phyloP scores from a whole-genome alignment of 2,797 vertebrate genomes.

The Sphaeramia orbicularis region DNA sequence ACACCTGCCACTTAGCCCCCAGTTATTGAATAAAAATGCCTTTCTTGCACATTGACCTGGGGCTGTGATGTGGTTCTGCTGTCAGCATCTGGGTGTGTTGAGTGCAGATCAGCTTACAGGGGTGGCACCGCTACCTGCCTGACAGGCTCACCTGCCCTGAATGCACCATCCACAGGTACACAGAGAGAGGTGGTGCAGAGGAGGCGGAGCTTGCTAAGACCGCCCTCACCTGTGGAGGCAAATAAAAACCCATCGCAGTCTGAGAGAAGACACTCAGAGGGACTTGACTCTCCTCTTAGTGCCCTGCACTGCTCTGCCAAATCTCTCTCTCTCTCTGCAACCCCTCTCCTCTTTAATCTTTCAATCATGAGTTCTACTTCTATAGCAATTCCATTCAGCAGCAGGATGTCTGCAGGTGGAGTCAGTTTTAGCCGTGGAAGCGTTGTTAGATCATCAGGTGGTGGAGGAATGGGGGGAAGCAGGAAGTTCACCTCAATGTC shows the following conservation, averaged over 20 bases:
- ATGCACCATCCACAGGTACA: slow-evolving; percentile 48
- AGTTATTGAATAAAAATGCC: slow-evolving; percentile 19
- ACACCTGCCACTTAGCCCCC: slow-evolving; percentile 15
- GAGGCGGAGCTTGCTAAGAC: slow-evolving; percentile 53
- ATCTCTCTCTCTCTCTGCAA: slow-evolving; percentile 64
- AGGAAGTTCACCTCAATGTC: no score
- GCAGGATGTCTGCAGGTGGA: not conserved
- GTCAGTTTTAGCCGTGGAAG: not conserved
- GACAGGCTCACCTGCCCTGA: slow-evolving; percentile 58
- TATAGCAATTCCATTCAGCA: not conserved
- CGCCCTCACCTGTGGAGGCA: slow-evolving; percentile 49
- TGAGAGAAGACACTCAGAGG: slow-evolving; percentile 81
- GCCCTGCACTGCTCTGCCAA: slow-evolving; percentile 71
- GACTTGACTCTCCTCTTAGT: slow-evolving; percentile 83
- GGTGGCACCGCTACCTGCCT: slow-evolving; percentile 59
- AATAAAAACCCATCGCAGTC: slow-evolving; percentile 69
- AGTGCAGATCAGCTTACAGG: slow-evolving; percentile 49
- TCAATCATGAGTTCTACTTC: slow-evolving; percentile 40
- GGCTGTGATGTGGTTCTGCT: slow-evolving; percentile 42
- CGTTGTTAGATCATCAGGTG: no score
- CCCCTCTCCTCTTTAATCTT: slow-evolving; percentile 48
- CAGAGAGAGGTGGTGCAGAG: slow-evolving; percentile 55
- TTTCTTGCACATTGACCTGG: slow-evolving; percentile 16
- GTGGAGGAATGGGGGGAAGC: no score
- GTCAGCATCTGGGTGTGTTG: slow-evolving; percentile 60